Conservation (phyloP, 2,888 invertebrate genomes). For the Cryptocephalus primarius region DNA sequence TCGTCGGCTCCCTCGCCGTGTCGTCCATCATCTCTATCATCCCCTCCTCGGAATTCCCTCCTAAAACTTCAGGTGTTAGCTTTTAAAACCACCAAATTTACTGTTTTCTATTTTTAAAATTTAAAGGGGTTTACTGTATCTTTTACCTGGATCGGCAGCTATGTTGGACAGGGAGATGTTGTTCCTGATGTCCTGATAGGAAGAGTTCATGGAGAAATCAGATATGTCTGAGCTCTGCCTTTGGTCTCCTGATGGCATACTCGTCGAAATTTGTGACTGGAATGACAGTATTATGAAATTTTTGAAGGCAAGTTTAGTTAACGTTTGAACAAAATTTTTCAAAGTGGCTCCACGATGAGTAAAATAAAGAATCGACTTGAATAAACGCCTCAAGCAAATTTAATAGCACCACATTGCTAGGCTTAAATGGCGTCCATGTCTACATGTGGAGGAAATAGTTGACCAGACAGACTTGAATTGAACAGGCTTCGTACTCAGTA, state of each 20-base stretch:
- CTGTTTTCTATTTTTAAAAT: background rate
- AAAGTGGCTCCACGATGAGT: no score
- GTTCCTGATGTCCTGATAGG: conserved; percentile 32
- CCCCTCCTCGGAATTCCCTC: conserved; percentile 37
- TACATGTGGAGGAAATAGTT: no score
- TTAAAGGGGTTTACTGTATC: background rate
- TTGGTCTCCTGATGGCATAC: conserved; percentile 31
- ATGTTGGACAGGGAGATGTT: conserved; percentile 41
- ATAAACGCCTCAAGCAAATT: no score
- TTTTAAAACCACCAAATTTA: background rate
- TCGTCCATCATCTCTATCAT: conserved; percentile 50
- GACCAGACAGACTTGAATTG: no score
- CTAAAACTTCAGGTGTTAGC: conserved; percentile 17
- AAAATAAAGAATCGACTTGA: no score
- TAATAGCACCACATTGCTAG: no score
- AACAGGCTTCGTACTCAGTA: no score
- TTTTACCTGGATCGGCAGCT: conserved; percentile 40
- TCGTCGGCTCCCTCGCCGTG: conserved; percentile 39
- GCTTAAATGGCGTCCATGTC: no score
- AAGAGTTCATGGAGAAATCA: conserved; percentile 18
- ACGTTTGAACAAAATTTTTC: no score
- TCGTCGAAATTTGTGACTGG: conserved; percentile 37
- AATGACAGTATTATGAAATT: conserved; percentile 10
- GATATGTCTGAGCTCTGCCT: conserved; percentile 9
- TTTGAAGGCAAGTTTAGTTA: no score